phyloP scores from a whole-genome alignment of 2,797 vertebrate species.

The Podargus strigoides region DNA sequence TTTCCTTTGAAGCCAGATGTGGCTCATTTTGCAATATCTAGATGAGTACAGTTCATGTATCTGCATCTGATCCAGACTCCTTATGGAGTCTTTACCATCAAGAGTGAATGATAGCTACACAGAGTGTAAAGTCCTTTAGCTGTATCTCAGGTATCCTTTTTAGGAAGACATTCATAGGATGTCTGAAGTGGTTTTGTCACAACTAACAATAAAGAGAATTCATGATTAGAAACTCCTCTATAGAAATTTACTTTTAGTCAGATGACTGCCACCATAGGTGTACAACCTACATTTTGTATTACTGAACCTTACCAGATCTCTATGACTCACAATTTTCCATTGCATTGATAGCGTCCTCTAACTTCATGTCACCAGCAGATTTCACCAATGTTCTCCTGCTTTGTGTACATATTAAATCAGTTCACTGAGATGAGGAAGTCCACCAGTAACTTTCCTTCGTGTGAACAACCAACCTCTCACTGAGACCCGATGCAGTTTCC shows the following conservation, averaged over 20 bases:
- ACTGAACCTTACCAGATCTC: neutral
- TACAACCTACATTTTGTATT: neutral
- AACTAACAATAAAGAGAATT: neutral
- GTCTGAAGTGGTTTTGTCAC: neutral
- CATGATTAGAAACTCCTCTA: neutral
- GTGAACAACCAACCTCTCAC: neutral
- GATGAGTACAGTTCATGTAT: neutral
- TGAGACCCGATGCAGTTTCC: neutral
- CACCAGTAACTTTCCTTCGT: neutral
- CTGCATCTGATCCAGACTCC: neutral
- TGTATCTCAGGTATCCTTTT: neutral
- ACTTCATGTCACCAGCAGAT: neutral
- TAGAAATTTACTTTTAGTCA: neutral
- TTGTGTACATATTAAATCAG: neutral
- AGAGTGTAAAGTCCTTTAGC: neutral
- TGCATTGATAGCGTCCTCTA: neutral
- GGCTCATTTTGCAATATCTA: neutral
- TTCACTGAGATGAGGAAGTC: neutral
- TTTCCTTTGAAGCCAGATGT: neutral
- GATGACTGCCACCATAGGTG: neutral
- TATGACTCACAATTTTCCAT: neutral
- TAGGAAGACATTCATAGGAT: neutral
- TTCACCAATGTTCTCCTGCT: neutral
- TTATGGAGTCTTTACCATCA: neutral
- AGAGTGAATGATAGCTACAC: neutral